These are phyloP conservation scores for Leucosticte australis DNA, from an alignment of 2,113 vertebrate genomes.

Conservation along the genomic window DNA sequence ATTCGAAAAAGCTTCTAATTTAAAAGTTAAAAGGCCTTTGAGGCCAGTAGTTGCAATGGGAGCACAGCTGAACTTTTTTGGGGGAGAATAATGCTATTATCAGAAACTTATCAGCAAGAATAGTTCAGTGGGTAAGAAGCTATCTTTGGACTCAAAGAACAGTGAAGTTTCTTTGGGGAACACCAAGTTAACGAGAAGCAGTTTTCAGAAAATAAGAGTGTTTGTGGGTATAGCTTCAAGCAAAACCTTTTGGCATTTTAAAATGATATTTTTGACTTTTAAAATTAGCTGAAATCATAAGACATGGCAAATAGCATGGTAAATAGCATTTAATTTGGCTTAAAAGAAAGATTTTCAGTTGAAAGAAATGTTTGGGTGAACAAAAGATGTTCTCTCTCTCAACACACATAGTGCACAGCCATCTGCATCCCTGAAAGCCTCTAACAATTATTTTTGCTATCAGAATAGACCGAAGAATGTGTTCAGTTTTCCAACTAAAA, in stretches of 20 bases:
- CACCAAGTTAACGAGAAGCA: background rate
- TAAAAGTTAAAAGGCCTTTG: conserved; percentile 32
- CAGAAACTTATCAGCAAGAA: background rate
- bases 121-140: background rate
- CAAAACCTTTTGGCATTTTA: background rate
- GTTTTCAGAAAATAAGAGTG: background rate
- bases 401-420: background rate
- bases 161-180: background rate
- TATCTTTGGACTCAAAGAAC: background rate
- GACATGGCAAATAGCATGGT: background rate
- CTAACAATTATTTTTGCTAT: background rate
- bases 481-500: conserved; percentile 6
- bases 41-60: background rate
- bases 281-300: background rate
- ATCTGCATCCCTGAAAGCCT: background rate
- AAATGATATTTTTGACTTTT: background rate
- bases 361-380: background rate
- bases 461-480: conserved; percentile 5
- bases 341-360: background rate
- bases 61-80: background rate
- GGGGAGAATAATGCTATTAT: background rate
- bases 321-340: background rate
- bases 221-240: background rate
- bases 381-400: background rate
- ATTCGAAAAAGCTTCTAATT: conserved; percentile 26